Base-by-base conservation (phyloP, 2,797 vertebrate species). In the Melanotaenia boesemani region DNA sequence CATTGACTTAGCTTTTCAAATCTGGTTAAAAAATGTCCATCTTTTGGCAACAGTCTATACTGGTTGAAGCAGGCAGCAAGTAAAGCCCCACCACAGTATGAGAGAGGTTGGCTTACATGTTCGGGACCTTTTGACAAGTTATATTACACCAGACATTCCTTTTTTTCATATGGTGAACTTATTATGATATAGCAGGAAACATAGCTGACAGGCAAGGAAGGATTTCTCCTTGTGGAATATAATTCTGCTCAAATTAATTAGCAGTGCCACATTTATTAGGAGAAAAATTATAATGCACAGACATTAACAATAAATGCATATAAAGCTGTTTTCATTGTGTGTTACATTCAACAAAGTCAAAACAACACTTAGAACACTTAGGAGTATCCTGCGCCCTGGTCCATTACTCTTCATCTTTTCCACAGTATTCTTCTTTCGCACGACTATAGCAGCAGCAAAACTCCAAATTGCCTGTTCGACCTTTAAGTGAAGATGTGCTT, bases 401-500 rank as follows among this genome's bases (percentile, higher is more conserved):
- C 37, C 50, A 12, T 55, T 65, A 34, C 58, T 74, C 52, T 64
- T 68, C 58, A 59, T 70, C 66, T 62, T 13, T 34, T 46, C 32
- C 63, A 41, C 63, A 41, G 50, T 72, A 66, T 73, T 79, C 63
- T 66, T 70, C 81, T 36, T 70, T 68, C 36, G 74, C 71, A 24
- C 44, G 2, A 60, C 55, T 18, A 18, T 30, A 55, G 61, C 54
- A 78, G 58, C 70, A 67, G 41, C 67, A 63, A 66, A 24, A 72
- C 62, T 75, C 64, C 69, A 76, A 63, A 82, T 85, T 86, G 41
- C 73, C 62, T 79, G 62, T 77, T 79, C 85, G 77, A 87, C 89
- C 85, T 91, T 87, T 90, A 71, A 87, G 77, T 85, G 44, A 87
- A 79, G 84, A 89, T 82, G 86, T 82, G 77, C 88, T 93, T 85